Evolutionary conservation across 1,140 invertebrate species (phyloP), one percentile per base, ranked within the genome.

Genomic region (Drosophila baimaii): DNA sequence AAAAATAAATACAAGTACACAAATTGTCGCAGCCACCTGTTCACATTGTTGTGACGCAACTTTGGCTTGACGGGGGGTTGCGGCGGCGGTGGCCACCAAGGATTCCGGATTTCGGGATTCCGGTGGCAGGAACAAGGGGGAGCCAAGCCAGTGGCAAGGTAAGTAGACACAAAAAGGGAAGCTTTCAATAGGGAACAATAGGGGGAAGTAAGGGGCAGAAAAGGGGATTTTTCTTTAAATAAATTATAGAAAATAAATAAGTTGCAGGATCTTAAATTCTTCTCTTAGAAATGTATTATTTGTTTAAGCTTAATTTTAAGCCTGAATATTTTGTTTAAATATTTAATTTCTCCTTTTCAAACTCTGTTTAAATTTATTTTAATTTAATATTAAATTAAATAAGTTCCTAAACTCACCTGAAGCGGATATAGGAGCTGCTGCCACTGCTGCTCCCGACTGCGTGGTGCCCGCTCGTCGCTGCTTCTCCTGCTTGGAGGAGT

Each of bases 1-100:
- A 88, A 86, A 86, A 86, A 86, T 86, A 86, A 88, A 88, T 88
- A 85, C 81, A 79, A 86, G 83, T 83, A 88, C 83, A 88, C 83
- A 88, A 86, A 88, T 86, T 82, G 82, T 88, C 79, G 79, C 84
- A 89, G 83, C 83, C 83, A 88, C 83, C 83, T 88, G 83, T 88
- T 88, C 83, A 88, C 84, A 88, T 77, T 88, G 83, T 88, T 89
- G 83, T 85, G 82, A 88, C 83, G 84, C 83, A 89, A 86, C 79
- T 65, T 80, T 69, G 51, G 19, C 51, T 52, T 52, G 25, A 33
- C 31, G 21, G 59, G 37, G 52, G 56, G 31, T 37, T 6, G 52
- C 12, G 23, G 25, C 6, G 23, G 15, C 13, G n/a, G n/a, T n/a
- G n/a, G n/a, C 51, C 51, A 31, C 19, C 51, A 19, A 35, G 31